Conservation (phyloP, 2,888 invertebrate species). For the Acleris cristana region DNA sequence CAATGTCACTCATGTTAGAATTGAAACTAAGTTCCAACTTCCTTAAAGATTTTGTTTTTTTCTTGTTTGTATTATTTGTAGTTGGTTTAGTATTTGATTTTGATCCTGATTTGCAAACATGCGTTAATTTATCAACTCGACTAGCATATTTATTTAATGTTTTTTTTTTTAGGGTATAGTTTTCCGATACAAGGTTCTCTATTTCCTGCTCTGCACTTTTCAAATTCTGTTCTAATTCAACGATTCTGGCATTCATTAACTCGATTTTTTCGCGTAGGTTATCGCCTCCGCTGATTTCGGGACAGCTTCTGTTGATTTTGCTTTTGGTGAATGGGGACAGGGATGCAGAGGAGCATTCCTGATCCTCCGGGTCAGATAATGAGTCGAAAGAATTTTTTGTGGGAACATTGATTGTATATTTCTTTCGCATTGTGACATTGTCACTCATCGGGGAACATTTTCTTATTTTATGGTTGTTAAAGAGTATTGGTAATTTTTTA, state of each 20-base stretch:
- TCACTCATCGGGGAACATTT: too few species aligned
- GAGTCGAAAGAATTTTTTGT: background rate
- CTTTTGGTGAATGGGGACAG: too few species aligned
- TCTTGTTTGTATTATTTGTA: too few species aligned
- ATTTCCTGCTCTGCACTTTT: background rate
- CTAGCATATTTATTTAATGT: background rate
- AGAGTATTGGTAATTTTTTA: too few species aligned
- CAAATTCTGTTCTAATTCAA: background rate
- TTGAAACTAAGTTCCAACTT: too few species aligned
- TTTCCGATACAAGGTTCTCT: background rate
- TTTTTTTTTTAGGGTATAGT: background rate
- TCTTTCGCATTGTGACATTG: background rate
- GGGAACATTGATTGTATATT: background rate
- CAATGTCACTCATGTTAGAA: too few species aligned
- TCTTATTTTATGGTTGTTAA: too few species aligned
- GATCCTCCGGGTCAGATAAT: background rate
- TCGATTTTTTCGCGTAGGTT: background rate
- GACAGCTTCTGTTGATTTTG: too few species aligned
- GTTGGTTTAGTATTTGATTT: background rate
- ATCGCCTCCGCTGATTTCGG: too few species aligned
- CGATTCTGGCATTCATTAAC: background rate
- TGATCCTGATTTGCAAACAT: background rate
- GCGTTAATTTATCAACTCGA: background rate
- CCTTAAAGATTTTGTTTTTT: too few species aligned
- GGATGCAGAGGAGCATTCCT: background rate